Conservation (phyloP, 2,888 invertebrate species). For the Idaea straminata region DNA sequence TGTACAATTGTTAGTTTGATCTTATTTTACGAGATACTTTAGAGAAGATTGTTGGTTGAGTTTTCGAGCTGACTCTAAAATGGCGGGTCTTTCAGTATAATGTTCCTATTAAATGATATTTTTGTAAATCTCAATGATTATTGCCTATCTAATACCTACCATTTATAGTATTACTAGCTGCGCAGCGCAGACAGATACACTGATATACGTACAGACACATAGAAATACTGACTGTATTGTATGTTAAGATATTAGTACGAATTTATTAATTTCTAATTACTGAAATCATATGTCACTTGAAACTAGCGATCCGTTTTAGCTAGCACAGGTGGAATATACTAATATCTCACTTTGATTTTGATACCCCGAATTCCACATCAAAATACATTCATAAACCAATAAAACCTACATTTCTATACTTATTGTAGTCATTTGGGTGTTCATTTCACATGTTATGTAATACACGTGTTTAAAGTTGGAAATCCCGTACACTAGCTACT, state of each 20-base stretch:
- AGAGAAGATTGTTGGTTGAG: background rate
- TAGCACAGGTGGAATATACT: background rate
- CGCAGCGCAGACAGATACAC: too few relatives aligned
- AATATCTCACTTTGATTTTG: background rate
- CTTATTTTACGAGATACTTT: background rate
- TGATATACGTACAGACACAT: too few relatives aligned
- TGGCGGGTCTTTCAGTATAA: background rate
- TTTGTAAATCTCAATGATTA: background rate
- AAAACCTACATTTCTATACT: background rate
- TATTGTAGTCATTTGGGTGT: background rate
- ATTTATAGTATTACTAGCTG: too few relatives aligned
- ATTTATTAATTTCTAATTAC: background rate
- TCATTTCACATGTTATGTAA: background rate
- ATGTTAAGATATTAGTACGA: too few relatives aligned
- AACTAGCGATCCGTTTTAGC: background rate
- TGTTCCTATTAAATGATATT: background rate
- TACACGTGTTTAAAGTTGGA: background rate
- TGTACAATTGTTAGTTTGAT: slow-evolving; percentile 1
- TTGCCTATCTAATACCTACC: too few relatives aligned
- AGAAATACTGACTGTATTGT: too few relatives aligned
- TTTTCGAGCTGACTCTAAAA: background rate
- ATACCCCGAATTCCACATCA: background rate
- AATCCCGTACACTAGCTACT: background rate
- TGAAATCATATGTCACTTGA: background rate
- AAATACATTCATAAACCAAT: background rate